Conservation (phyloP, 2,797 vertebrate genomes). For the Myiothlypis coronata region DNA sequence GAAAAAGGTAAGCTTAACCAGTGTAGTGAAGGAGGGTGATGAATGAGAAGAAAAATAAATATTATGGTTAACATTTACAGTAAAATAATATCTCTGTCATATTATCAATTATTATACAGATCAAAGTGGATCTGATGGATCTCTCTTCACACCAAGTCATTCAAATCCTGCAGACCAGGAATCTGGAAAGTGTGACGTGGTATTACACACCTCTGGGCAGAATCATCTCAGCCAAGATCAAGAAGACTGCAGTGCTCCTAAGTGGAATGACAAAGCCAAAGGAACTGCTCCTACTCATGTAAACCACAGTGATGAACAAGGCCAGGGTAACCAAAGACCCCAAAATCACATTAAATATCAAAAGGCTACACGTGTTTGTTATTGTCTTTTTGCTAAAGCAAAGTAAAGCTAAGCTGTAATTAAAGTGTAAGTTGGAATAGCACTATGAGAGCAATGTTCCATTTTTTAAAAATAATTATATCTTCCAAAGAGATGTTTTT, state of each 20-base stretch:
- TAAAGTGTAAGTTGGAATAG: background rate
- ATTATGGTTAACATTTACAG: background rate
- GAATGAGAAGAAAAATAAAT: background rate
- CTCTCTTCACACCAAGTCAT: background rate
- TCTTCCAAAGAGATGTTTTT: background rate
- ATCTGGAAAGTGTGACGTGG: background rate
- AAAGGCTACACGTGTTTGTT: constrained; percentile 14
- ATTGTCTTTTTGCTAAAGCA: background rate
- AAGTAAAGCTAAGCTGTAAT: background rate
- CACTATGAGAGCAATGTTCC: background rate
- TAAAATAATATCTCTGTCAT: background rate
- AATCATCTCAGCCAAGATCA: background rate
- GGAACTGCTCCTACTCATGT: background rate
- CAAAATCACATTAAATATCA: background rate
- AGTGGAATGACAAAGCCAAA: background rate
- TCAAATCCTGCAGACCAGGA: background rate
- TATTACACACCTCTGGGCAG: background rate
- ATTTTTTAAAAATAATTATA: background rate
- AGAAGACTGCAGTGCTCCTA: background rate
- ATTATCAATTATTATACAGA: background rate
- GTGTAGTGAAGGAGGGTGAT: background rate
- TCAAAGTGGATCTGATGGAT: background rate
- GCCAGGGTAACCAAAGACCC: background rate
- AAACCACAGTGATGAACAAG: background rate
- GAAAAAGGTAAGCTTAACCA: constrained; percentile 22